Conservation (phyloP, 2,113 vertebrate species). For the Pangasianodon hypophthalmus region DNA sequence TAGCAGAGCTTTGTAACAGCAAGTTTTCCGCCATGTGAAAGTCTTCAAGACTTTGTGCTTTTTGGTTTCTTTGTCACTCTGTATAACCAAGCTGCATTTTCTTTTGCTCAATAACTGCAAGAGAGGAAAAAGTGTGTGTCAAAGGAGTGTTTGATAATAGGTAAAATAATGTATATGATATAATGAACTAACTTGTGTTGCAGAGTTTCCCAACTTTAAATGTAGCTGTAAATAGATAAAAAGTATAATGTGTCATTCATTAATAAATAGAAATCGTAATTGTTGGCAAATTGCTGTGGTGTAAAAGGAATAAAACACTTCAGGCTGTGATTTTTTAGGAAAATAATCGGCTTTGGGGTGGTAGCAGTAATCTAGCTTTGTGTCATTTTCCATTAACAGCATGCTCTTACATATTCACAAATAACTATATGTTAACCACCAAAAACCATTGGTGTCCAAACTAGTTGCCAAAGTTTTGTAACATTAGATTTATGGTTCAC, state of each 20-base stretch:
- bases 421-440: neutral
- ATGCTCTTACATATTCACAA: neutral
- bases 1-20: neutral
- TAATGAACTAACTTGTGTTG: neutral
- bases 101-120: neutral
- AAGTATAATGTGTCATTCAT: neutral
- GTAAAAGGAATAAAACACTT: neutral
- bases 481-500: neutral
- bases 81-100: neutral
- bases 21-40: neutral
- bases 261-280: neutral
- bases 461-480: neutral
- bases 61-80: neutral
- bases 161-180: neutral
- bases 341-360: neutral
- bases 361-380: neutral
- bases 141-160: neutral
- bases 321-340: neutral
- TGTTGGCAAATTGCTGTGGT: neutral
- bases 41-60: neutral
- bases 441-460: neutral
- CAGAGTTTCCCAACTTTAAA: neutral
- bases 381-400: neutral
- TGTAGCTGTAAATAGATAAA: neutral
- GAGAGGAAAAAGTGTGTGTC: neutral